Percentiles rank a stretch among this genome's conserved stretches.
These are phyloP conservation scores for Ceratina japonica DNA, from an alignment of 1,140 invertebrate genomes.

Conservation along the genomic window DNA sequence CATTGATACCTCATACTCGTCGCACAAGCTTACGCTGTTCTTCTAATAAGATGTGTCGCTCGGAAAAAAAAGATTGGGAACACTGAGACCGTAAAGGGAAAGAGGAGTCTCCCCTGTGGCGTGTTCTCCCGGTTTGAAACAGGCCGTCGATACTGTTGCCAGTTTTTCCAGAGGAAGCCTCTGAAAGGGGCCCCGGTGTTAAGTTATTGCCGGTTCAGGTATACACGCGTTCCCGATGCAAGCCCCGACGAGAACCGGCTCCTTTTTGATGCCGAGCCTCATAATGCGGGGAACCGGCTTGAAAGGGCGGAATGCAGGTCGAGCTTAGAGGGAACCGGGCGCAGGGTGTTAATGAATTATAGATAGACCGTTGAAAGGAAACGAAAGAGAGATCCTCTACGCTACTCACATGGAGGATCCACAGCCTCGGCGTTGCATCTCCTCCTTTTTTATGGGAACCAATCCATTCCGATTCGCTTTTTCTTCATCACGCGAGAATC, in stretches of 20 bases:
- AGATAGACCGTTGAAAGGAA: background rate
- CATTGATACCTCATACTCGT: no score
- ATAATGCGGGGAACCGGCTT: background rate
- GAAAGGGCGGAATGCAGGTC: background rate
- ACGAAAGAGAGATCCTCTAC: background rate
- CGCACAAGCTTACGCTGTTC: no score
- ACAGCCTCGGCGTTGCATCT: no score
- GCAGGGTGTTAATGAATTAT: slow-evolving; percentile 19
- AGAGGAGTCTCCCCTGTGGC: background rate
- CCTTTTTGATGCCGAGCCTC: background rate
- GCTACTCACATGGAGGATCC: background rate
- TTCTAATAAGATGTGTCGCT: no score
- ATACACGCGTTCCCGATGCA: background rate
- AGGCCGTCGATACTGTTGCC: slow-evolving; percentile 3
- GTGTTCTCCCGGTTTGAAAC: background rate
- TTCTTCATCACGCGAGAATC: no score
- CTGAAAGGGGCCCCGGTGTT: slow-evolving; percentile 15
- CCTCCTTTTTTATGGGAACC: no score
- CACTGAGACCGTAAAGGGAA: background rate
- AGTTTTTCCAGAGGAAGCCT: background rate
- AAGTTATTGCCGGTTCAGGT: slow-evolving; percentile 34
- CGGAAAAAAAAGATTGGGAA: no score
- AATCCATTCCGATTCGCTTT: no score
- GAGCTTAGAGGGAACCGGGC: background rate
- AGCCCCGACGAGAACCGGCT: background rate